A percentile compares a stretch with the other conserved stretches of the same genome.
These are phyloP conservation scores for Kryptolebias ocellatus DNA, from an alignment of 2,797 vertebrate genomes.

Conservation along the genomic window DNA sequence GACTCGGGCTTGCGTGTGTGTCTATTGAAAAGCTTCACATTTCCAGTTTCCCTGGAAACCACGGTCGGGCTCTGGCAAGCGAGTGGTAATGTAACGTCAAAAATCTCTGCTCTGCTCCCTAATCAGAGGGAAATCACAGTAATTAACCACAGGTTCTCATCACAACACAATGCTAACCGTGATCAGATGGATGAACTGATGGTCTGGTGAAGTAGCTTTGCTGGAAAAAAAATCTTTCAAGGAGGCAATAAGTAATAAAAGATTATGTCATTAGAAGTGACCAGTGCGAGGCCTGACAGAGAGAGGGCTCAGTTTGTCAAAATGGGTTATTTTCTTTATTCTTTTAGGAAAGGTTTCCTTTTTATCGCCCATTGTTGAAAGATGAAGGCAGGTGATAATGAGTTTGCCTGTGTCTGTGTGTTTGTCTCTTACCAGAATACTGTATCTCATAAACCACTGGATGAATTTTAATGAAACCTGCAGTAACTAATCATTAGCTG, in stretches of 20 bases:
- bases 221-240: constrained; percentile 19
- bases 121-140: constrained; percentile 78
- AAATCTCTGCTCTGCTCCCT: constrained; percentile 73
- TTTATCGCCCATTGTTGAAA: no score
- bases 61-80: constrained; percentile 76
- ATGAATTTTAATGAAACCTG: no score
- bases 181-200: constrained; percentile 38
- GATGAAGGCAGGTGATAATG: no score
- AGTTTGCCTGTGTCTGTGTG: no score
- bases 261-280: constrained; percentile 17
- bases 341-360: no score
- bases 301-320: constrained; percentile 9
- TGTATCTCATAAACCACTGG: no score
- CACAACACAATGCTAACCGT: constrained; percentile 46
- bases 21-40: constrained; percentile 84
- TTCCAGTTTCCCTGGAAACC: constrained; percentile 89
- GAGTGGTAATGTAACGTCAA: constrained; percentile 82
- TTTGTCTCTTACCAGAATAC: no score
- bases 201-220: constrained; percentile 35
- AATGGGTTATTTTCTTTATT: background rate
- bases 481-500: no score
- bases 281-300: constrained; percentile 11
- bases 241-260: constrained; percentile 22
- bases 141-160: constrained; percentile 75
- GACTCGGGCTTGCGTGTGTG: constrained; percentile 70